Conservation (phyloP, 2,888 invertebrate species). For the Leuctra nigra region DNA sequence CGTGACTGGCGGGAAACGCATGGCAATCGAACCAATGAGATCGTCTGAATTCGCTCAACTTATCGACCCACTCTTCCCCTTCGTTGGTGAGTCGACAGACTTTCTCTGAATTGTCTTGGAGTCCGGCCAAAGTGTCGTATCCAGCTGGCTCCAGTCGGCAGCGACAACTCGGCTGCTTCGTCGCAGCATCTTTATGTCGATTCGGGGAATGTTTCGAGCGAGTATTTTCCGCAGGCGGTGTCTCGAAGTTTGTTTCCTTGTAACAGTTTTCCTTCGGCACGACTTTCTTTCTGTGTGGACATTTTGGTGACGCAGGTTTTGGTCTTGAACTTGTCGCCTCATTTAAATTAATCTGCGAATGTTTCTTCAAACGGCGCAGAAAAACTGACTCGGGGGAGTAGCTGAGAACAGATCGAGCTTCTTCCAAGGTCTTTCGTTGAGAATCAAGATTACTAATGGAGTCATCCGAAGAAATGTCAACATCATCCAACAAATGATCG, state of each 20-base stretch:
- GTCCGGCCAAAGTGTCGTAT: constrained; percentile 1
- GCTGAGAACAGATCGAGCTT: constrained; percentile 18
- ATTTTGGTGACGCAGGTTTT: neutral
- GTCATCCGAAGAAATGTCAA: neutral
- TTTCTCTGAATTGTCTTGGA: neutral
- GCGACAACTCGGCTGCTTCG: too few relatives aligned
- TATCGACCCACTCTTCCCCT: constrained; percentile 17
- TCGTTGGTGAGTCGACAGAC: neutral
- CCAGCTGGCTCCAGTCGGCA: too few relatives aligned
- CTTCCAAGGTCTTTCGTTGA: constrained; percentile 12
- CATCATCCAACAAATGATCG: neutral
- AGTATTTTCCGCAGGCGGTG: neutral
- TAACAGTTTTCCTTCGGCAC: neutral
- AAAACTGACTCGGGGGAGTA: constrained; percentile 26
- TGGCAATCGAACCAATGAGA: constrained; percentile 28
- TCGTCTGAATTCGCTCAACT: constrained; percentile 24
- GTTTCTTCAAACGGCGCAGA: constrained; percentile 20
- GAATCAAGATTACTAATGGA: neutral
- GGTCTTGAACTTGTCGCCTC: neutral
- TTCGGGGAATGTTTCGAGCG: too few relatives aligned
- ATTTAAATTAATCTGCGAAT: constrained; percentile 8
- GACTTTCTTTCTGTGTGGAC: neutral
- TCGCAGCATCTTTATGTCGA: too few relatives aligned
- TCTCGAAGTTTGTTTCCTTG: neutral
- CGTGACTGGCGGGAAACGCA: constrained; percentile 13